Evolutionary conservation across 2,888 invertebrate species (phyloP), one percentile per base, ranked within the genome.

Genomic region (Gryllus longicercus): DNA sequence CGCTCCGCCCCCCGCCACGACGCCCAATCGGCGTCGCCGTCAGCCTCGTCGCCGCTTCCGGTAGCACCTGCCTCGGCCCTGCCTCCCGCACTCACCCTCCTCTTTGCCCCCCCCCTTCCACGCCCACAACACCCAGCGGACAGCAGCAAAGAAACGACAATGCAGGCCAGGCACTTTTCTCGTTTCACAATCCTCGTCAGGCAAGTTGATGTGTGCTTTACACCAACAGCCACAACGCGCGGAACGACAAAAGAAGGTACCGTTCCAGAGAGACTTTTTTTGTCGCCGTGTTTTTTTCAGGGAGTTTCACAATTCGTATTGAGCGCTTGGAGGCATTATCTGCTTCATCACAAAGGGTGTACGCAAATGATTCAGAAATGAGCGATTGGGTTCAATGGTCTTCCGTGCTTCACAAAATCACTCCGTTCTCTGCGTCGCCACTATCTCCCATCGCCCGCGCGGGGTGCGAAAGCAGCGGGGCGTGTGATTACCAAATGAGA

Each of bases 361-460:
- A 63, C 16, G 63, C 63, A 63, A 63, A 63, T 63, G 63, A 63
- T 63, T 18, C n/a, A 14, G 16, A n/a, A 63, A 63, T n/a, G 63
- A 63, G 63, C 63, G 14, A 14, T 63, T n/a, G 14, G 63, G n/a
- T 18, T 63, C 63, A 63, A 18, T 63, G 63, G 14, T 18, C 63
- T 63, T 63, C 63, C 63, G 63, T 63, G 14, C 63, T 63, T 63
- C n/a, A 63, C 63, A n/a, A 63, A 38, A 63, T 63, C 63, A 63
- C 63, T 18, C n/a, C n/a, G 63, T 63, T 18, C n/a, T n/a, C 63
- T 16, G 63, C 63, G n/a, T 12, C n/a, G 63, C 14, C 8, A 38
- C 38, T 8, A 38, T 38, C 38, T 38, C 8, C 38, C 38, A 38
- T 38, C 38, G 38, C 5, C 38, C 38, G 8, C 8, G 8, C 38